phyloP scores from a whole-genome alignment of 1,140 invertebrate species.

The Dendroctonus valens region DNA sequence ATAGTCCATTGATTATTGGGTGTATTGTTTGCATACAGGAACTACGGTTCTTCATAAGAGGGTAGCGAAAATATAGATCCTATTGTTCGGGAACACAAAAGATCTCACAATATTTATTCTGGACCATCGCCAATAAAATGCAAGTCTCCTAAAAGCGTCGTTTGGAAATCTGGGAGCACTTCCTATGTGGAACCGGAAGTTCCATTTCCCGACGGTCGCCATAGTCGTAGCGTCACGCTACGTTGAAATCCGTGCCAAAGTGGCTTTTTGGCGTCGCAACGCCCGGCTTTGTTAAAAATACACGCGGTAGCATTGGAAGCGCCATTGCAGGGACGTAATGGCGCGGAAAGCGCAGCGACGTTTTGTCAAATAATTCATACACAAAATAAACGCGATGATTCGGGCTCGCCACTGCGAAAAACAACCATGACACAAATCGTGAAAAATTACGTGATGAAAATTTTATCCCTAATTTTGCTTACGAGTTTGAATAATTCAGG shows the following conservation, averaged over 20 bases:
- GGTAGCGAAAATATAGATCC: too few relatives aligned
- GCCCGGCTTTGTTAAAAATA: constrained; percentile 33
- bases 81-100: background rate
- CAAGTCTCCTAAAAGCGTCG: constrained; percentile 7
- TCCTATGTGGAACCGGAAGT: constrained; percentile 29
- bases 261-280: constrained; percentile 32
- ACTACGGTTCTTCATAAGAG: too few relatives aligned
- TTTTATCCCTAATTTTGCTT: too few relatives aligned
- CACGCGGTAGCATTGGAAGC: constrained; percentile 16
- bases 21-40: too few relatives aligned
- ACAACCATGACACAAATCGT: background rate
- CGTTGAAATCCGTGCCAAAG: constrained; percentile 28
- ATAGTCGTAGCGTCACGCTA: constrained; percentile 29
- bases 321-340: constrained; percentile 28
- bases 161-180: constrained; percentile 14
- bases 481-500: too few relatives aligned
- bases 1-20: too few relatives aligned
- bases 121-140: constrained; percentile 10
- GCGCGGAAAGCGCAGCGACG: constrained; percentile 24
- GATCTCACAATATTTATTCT: constrained; percentile 4
- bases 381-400: constrained; percentile 14
- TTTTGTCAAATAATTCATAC: constrained; percentile 28
- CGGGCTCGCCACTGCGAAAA: constrained; percentile 1
- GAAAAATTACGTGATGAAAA: too few relatives aligned
- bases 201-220: constrained; percentile 26